Evolutionary conservation across 2,888 invertebrate genomes (phyloP), one percentile per base, ranked within the genome.

Genomic region (Eutolmus rufibarbis): DNA sequence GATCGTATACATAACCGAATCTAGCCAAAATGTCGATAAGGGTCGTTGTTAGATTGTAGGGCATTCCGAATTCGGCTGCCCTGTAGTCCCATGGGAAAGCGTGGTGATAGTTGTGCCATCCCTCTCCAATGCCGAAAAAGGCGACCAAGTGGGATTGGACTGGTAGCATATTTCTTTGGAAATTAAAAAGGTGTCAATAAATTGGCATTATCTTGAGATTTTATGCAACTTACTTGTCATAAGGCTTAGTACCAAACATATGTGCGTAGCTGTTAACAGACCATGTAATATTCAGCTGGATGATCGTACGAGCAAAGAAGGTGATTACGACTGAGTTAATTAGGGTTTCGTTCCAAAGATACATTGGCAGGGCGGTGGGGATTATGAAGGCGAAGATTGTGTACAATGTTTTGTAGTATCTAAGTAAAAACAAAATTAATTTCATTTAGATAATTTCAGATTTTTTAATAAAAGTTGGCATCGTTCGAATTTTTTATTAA

Each of bases 21-120:
- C 92, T 92, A 0, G 95, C 95, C 91, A 95, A 95, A 40, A 94
- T 91, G 90, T 97, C 95, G 81, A 97, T 93, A 43, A 95, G 91
- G 0, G 93, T 90, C 0, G 96, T 95, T 0, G 96, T 96, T 0
- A 94, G 40, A 91, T 96, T 96, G 19, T 94, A 90, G 74, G 90
- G 90, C 43, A 91, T 90, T 0, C 96, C 96, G 5, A 96, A 93
- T 91, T 97, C 97, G 0, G 97, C 95, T 0, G 97, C 96, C 90
- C 96, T 96, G 93, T 97, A 97, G 92, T 97, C 97, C 95, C 96
- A 96, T 0, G 97, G 97, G 92, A 97, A 97, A 0, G 96, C 95
- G 92, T 97, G 97, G 92, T 97, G 97, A 92, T 97, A 97, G 92
- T 97, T 97, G 93, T 97, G 97, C 96, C 96, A 97, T 9, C 97